These are phyloP conservation scores for Ambastaia sidthimunki DNA, from an alignment of 2,797 vertebrate species.

Conservation along the genomic window DNA sequence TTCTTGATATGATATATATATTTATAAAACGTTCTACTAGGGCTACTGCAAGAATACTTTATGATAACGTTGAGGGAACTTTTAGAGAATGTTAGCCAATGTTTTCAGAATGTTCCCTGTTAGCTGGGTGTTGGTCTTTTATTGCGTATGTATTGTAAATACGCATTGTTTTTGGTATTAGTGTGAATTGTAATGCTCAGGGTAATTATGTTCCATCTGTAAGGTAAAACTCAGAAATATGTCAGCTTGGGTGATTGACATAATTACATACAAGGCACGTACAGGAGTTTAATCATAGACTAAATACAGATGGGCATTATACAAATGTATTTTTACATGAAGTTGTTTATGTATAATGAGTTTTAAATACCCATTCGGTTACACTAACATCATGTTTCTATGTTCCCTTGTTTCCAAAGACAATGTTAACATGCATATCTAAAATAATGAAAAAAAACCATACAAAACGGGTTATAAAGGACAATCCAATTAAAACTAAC, in stretches of 20 bases:
- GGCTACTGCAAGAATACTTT: no score
- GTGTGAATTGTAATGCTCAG: constrained; percentile 5
- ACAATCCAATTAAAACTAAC: no score
- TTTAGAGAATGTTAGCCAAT: no score
- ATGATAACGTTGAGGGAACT: no score
- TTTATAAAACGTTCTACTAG: no score
- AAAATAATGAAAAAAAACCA: background rate
- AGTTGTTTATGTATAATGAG: background rate
- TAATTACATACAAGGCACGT: background rate
- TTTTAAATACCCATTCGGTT: background rate
- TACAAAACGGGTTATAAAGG: no score
- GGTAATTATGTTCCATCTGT: constrained; percentile 20
- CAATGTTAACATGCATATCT: background rate
- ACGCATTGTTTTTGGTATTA: constrained; percentile 1
- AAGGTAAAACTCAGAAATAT: background rate
- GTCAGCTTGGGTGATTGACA: background rate
- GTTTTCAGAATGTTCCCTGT: no score
- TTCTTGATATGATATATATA: no score
- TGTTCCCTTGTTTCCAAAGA: background rate
- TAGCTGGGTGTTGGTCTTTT: background rate
- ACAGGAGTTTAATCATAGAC: background rate
- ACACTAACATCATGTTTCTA: background rate
- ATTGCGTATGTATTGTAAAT: background rate
- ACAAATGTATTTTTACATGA: background rate
- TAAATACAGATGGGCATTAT: background rate